Evolutionary conservation across 2,888 invertebrate species (phyloP).

Genomic region (Scaptomyza caliginosa): DNA sequence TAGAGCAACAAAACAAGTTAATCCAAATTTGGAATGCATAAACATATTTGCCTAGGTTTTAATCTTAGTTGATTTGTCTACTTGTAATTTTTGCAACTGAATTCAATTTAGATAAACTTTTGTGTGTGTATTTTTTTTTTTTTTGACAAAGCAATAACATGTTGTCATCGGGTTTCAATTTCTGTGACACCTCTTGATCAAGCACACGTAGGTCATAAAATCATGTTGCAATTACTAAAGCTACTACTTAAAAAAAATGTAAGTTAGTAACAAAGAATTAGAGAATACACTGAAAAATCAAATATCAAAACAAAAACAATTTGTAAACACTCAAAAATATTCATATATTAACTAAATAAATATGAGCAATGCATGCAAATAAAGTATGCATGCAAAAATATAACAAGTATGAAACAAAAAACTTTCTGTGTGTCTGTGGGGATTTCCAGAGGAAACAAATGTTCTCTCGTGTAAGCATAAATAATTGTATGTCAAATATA

Average conservation of each 20-base stretch:
- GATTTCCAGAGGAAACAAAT: slow-evolving; percentile 2
- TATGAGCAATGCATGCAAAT: slow-evolving; percentile 45
- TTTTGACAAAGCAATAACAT: not conserved
- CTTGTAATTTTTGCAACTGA: too few relatives aligned
- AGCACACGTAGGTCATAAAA: slow-evolving; percentile 51
- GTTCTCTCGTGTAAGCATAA: slow-evolving; percentile 61
- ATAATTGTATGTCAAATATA: slow-evolving; percentile 71
- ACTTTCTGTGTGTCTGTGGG: slow-evolving; percentile 1
- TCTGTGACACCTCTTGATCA: slow-evolving; percentile 47
- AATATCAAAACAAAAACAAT: too few relatives aligned
- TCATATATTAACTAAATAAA: slow-evolving; percentile 39
- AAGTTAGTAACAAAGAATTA: slow-evolving; percentile 26
- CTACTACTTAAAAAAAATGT: slow-evolving; percentile 24
- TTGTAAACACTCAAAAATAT: slow-evolving; percentile 1
- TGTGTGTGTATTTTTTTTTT: not conserved
- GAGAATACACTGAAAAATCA: slow-evolving; percentile 17
- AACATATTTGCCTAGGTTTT: slow-evolving; percentile 7
- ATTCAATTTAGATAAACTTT: too few relatives aligned
- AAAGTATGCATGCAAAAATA: slow-evolving; percentile 47
- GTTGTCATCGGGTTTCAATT: slow-evolving; percentile 20
- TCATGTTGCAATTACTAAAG: slow-evolving; percentile 54
- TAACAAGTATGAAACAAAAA: slow-evolving; percentile 13
- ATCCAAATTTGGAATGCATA: slow-evolving; percentile 1
- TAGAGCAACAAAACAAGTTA: slow-evolving; percentile 6
- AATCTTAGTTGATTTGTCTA: too few relatives aligned